Base-by-base conservation (phyloP, 2,797 vertebrate species). In the Semotilus atromaculatus region DNA sequence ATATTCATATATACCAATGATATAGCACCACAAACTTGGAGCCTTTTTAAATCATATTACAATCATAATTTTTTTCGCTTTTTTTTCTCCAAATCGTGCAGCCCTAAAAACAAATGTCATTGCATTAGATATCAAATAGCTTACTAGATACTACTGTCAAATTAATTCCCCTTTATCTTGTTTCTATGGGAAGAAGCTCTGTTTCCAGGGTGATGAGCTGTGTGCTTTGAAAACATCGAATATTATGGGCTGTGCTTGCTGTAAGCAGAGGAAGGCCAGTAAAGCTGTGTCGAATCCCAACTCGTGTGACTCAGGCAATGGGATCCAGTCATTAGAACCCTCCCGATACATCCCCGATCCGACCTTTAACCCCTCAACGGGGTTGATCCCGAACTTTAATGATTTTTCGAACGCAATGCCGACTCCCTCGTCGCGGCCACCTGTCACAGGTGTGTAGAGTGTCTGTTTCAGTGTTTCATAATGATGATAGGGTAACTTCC, bases 181-280 rank as follows among this genome's bases (percentile, higher is more conserved):
- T 84, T 58, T 82, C 40, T 34, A 36, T 83, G 26, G 87, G 81
- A 71, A 73, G 88, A 95, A 93, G 88, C 90, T 81, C 85, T 23
- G 83, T 94, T 90, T 93, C 91, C 64, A 90, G 90, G 90, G 91
- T 88, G 91, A 92, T 93, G 89, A 88, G 81, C 58, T 68, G 82
- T 86, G 72, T 72, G 85, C 67, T 84, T 72, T 90, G 71, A 90
- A 67, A 87, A 82, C 31, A 85, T 78, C 31, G 29, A 83, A 83
- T 93, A 95, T 93, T 91, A 99, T 99, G 98, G 98, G 98, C 95
- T 99, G 98, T 86, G 93, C 95, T 92, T 97, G 96, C 94, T 99
- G 98, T 94, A 99, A 99, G 91, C 96, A 97, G 94, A 95, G 93
- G 83, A 94, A 91, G 88, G 89, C 93, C 1, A 68, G 86, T 90